Conservation (phyloP, 2,888 invertebrate genomes). For the Mythimna lalbum region DNA sequence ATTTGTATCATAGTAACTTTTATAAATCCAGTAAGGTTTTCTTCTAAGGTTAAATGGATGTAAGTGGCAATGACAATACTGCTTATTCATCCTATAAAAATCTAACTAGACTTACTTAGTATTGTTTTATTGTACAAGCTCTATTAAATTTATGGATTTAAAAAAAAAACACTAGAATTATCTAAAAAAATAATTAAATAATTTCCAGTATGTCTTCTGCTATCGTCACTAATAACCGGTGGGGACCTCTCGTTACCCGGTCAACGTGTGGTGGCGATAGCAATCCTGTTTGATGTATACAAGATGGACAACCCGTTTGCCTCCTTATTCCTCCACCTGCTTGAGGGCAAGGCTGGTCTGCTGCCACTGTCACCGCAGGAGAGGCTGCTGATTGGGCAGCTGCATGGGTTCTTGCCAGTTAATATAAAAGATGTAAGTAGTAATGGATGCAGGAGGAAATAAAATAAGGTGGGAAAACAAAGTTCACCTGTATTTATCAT, state of each 20-base stretch:
- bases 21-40: slow-evolving; percentile 5
- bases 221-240: slow-evolving; percentile 85
- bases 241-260: slow-evolving; percentile 87
- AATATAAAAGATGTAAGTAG: slow-evolving; percentile 93
- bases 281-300: slow-evolving; percentile 84
- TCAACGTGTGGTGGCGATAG: slow-evolving; percentile 85
- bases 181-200: neutral
- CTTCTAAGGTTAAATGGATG: neutral
- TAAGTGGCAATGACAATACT: slow-evolving; percentile 15
- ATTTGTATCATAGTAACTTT: slow-evolving; percentile 22
- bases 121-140: neutral
- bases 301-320: slow-evolving; percentile 87
- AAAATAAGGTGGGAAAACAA: neutral
- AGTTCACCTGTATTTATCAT: too few relatives aligned
- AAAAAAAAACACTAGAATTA: neutral
- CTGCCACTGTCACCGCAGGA: slow-evolving; percentile 90
- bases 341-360: slow-evolving; percentile 85
- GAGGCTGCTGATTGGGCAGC: slow-evolving; percentile 93
- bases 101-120: neutral
- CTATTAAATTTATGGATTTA: neutral
- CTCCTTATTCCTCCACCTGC: slow-evolving; percentile 81
- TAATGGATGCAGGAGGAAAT: neutral
- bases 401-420: slow-evolving; percentile 92
- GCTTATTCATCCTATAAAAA: slow-evolving; percentile 17
- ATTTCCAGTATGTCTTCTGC: slow-evolving; percentile 84